phyloP scores from a whole-genome alignment of 2,888 invertebrate species.

The Clitarchus hookeri region DNA sequence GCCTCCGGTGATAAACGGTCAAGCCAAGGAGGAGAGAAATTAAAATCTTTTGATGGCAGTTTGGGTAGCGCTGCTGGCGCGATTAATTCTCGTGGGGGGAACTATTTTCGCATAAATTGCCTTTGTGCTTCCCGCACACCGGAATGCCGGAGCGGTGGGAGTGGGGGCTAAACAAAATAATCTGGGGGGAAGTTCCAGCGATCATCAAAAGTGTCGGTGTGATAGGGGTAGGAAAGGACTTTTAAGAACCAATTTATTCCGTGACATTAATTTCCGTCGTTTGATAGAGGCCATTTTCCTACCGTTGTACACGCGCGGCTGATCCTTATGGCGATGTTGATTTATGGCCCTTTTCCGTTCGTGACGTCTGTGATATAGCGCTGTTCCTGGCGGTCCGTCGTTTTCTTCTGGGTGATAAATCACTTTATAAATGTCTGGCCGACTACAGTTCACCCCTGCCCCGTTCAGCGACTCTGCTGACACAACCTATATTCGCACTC shows the following conservation, averaged over 20 bases:
- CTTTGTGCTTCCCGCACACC: neutral
- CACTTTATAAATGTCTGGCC: conserved; percentile 10
- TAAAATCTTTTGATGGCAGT: conserved; percentile 10
- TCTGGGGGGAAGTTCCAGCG: neutral
- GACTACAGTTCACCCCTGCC: neutral
- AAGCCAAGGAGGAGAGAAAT: neutral
- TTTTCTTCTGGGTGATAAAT: neutral
- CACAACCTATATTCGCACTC: no score
- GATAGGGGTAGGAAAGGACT: neutral
- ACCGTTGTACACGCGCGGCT: neutral
- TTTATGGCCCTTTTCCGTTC: neutral
- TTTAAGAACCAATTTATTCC: neutral
- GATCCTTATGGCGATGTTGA: neutral
- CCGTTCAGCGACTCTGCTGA: neutral
- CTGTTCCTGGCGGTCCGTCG: neutral
- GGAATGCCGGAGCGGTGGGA: neutral
- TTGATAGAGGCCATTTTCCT: conserved; percentile 3
- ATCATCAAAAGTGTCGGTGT: neutral
- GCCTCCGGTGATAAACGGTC: neutral
- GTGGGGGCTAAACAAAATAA: neutral
- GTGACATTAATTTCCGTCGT: neutral
- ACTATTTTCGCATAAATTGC: conserved; percentile 3
- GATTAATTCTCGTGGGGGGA: neutral
- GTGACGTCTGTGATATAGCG: neutral
- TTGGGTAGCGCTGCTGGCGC: neutral